A percentile compares a stretch with the other conserved stretches of the same genome.
These are phyloP conservation scores for Hirundo rustica DNA, from an alignment of 2,797 vertebrate species.

Conservation along the genomic window DNA sequence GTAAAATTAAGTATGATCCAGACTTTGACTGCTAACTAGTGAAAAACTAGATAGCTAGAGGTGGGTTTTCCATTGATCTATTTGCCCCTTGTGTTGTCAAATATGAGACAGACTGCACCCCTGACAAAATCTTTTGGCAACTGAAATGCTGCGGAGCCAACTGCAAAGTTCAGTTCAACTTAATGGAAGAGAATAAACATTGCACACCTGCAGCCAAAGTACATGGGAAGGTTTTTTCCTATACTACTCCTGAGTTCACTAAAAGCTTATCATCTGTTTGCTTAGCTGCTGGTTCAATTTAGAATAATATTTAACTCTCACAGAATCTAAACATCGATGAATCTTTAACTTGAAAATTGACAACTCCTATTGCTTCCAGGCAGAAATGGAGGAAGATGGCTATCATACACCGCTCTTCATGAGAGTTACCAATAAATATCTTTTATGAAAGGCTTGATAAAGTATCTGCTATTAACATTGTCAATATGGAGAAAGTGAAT, in stretches of 20 bases:
- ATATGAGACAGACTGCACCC: neutral
- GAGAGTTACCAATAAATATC: neutral
- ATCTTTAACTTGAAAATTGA: slow-evolving; percentile 29
- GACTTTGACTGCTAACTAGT: neutral
- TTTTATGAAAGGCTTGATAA: slow-evolving; percentile 26
- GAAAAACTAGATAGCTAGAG: neutral
- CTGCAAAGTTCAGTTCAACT: neutral
- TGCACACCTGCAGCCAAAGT: slow-evolving; percentile 1
- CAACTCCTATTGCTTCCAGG: neutral
- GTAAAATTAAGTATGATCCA: neutral
- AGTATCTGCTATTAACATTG: neutral
- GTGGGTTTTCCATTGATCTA: neutral
- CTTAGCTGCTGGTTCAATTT: slow-evolving; percentile 45
- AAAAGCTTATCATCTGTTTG: slow-evolving; percentile 50
- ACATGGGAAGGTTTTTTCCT: neutral
- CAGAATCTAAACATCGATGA: neutral
- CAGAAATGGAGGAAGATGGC: neutral
- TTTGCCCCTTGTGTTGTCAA: neutral
- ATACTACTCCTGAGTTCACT: neutral
- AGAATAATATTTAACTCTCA: slow-evolving; percentile 60
- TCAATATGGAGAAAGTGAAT: slow-evolving; percentile 15
- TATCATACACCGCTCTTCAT: neutral
- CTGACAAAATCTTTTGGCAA: neutral
- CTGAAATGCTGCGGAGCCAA: neutral
- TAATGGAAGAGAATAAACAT: slow-evolving; percentile 10